phyloP scores from a whole-genome alignment of 2,113 vertebrate genomes.

The Deroptyus accipitrinus region DNA sequence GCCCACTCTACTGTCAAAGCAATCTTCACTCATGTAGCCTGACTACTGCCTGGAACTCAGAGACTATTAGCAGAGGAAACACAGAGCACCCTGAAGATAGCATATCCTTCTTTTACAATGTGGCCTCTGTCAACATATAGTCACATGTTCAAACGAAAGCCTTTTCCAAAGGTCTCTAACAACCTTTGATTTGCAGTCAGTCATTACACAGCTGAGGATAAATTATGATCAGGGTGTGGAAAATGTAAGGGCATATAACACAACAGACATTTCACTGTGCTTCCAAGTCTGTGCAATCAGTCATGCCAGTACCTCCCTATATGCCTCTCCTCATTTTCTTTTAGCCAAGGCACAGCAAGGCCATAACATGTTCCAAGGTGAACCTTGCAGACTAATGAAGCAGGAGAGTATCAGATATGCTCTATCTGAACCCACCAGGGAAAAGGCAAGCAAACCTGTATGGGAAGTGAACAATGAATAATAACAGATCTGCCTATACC shows the following conservation, averaged over 20 bases:
- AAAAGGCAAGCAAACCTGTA: not conserved
- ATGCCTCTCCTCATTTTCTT: not conserved
- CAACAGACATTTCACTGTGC: not conserved
- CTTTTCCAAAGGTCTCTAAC: not conserved
- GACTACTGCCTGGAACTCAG: not conserved
- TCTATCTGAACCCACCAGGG: not conserved
- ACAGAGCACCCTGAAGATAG: not conserved
- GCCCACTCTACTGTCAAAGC: not conserved
- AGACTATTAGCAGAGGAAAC: not conserved
- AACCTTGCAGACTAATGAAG: not conserved
- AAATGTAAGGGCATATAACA: not conserved
- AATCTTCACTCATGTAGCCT: not conserved
- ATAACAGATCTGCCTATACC: not conserved
- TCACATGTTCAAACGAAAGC: not conserved
- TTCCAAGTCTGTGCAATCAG: not conserved
- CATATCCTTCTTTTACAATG: not conserved
- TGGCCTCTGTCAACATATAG: not conserved
- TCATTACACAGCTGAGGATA: not conserved
- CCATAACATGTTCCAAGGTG: not conserved
- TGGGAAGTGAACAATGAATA: not conserved
- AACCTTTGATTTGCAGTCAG: not conserved
- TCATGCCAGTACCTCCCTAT: not conserved
- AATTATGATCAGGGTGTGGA: not conserved
- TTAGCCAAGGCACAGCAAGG: not conserved
- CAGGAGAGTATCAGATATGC: not conserved